Base-by-base conservation (phyloP, 1,140 invertebrate genomes). In the Paraescarpia echinospica region DNA sequence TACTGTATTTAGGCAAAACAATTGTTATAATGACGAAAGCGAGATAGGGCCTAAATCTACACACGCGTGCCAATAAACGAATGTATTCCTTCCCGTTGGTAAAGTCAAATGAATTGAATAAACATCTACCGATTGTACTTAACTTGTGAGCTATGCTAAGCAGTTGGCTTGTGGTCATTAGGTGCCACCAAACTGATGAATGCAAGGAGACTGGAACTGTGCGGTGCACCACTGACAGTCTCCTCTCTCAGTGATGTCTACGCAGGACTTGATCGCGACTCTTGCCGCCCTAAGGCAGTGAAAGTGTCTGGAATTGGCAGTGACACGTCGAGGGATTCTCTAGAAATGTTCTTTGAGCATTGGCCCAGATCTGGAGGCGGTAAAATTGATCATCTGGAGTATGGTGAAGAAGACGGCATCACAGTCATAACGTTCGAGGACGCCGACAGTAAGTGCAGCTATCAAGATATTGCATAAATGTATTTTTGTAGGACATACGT, bases 281-380 rank as follows among this genome's bases (percentile, higher is more conserved):
- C 59, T 77, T 77, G 59, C 59, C 59, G 22, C 5, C 34, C 35
- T 12, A 51, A 51, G 34, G n/a, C 35, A 91, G 91, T 91, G 33
- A 33, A 48, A 48, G 91, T 91, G 33, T 33, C 33, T 35, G 91
- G 51, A 41, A 41, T 91, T 91, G 27, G 35, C 33, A 41, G 35
- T 35, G 8, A 51, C 1, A 91, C 35, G 31, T 48, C 35, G 35
- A 35, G 8, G 35, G 35, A 34, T 34, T 48, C 33, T 14, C 14
- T 91, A 51, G 6, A 5, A 33, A 5, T 91, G 35, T 91, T 91
- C 91, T 51, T 91, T 48, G 91, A 91, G 51, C 9, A 91, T 41
- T 6, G 51, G 35, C 35, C 6, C 33, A 35, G 91, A 33, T 91
- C 91, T 34, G 91, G 91, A 91, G 91, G 91, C 1, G 91, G 91